Evolutionary conservation across 2,888 invertebrate species (phyloP), one percentile per base, ranked within the genome.

Genomic region (Encarsia formosa): DNA sequence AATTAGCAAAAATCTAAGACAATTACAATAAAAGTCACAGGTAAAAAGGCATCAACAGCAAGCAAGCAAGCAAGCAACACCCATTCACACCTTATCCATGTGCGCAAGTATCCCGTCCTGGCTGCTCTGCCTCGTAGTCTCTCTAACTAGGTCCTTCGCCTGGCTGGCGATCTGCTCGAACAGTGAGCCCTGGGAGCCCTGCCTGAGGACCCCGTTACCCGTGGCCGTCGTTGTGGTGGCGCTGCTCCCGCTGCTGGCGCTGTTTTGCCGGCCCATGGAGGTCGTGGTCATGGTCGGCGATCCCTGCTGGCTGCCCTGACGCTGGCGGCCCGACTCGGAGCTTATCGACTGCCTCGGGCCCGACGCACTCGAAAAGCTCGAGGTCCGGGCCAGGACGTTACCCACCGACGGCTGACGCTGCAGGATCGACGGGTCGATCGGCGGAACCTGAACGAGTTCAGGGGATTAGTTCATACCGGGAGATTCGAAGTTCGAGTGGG

Each of bases 71-170:
- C n/a, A n/a, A n/a, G n/a, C n/a, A n/a, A n/a, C n/a, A n/a, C n/a
- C 3, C 49, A 47, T 34, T 39, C 59, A 57, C 76, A 91, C 90
- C 84, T 92, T 92, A 67, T 92, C 92, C 82, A 93, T 88, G 58
- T 92, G 92, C 2, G 91, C 90, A 8, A 92, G 76, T 5, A 91
- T 68, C 22, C 91, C 91, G 70, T 93, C 92, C 70, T 92, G 92
- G 65, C 91, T 91, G 70, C 88, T 88, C 71, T 92, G 92, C 2
- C 91, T 78, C 0, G 90, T 91, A 0, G 91, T 91, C 70, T 93
- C 93, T 41, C 87, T 79, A 2, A 93, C 91, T 50, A 93, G 75
- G 64, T 92, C 93, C 71, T 92, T 91, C 11, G 93, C 93, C 67
- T 92, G 92, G 0, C 84, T 83, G 4, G 93, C 87, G 66, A 93